Evolutionary conservation across 1,140 invertebrate genomes (phyloP), one percentile per base, ranked within the genome.

Genomic region (Hetaerina americana): DNA sequence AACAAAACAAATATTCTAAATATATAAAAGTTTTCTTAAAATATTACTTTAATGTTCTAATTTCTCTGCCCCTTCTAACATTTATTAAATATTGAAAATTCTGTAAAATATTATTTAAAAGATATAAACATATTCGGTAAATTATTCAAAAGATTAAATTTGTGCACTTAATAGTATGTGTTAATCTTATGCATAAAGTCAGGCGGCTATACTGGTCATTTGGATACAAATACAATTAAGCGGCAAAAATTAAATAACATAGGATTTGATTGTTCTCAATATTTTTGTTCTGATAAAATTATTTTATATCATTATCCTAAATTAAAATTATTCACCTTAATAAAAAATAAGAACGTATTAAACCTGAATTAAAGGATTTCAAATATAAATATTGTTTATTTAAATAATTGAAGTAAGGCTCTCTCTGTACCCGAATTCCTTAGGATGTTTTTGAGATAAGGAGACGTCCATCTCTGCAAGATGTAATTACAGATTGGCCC

Each of bases 361-460:
- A 69, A 69, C 68, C 26, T 28, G 40, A 57, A 57, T 2, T 57
- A 12, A 57, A 57, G 40, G 40, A 57, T 57, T 5, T 57, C 40
- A 57, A n/a, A 57, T 57, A 18, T 57, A 57, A 57, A 57, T 57
- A 12, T 57, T 57, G 40, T 57, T 57, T 57, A 57, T 57, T 57
- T 57, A 57, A 57, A 57, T 69, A 27, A 69, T 57, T 57, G 2
- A 71, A 75, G 76, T 76, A 67, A 74, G 49, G 69, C 75, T 73
- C 70, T 77, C 75, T 79, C 76, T 78, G 75, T 77, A 75, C 76
- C 71, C 74, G 73, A 76, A 74, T 78, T 77, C 79, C 81, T 79
- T 85, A 88, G 86, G 86, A 85, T 77, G 81, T 87, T 79, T 87
- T 85, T 85, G 81, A 85, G 78, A 87, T 85, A 80, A 82, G 84